Conservation (phyloP, 2,797 vertebrate genomes). For the Odontamblyopus lacepedii region DNA sequence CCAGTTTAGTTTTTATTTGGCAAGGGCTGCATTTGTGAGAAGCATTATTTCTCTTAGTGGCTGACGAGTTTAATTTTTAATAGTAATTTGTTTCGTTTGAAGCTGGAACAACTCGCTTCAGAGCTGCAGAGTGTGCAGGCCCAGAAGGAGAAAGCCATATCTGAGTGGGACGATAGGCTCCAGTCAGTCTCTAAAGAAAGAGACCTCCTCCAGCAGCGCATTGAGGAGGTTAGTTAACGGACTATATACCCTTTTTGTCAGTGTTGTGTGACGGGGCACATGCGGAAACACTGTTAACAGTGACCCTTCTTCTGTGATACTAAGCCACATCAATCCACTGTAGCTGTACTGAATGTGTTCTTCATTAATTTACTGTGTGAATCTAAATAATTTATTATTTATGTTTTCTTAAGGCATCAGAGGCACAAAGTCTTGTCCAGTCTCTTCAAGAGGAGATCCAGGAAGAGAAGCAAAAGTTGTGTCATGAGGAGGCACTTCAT, state of each 20-base stretch:
- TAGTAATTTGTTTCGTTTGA: background rate
- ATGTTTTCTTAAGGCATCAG: conserved; percentile 23
- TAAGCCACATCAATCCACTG: background rate
- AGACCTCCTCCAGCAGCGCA: conserved; percentile 64
- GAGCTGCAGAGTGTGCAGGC: conserved; percentile 46
- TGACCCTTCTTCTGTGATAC: too few species aligned
- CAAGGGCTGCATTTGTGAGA: background rate
- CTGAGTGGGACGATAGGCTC: conserved; percentile 25
- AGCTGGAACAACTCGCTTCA: conserved; percentile 37
- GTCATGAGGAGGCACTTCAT: conserved; percentile 1
- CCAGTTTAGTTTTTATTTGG: background rate
- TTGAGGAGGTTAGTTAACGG: conserved; percentile 59
- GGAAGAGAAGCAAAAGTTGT: conserved; percentile 33
- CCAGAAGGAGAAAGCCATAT: conserved; percentile 45
- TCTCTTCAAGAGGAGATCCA: conserved; percentile 38
- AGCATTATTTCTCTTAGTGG: background rate
- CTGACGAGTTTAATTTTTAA: background rate
- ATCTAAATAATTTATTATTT: too few species aligned
- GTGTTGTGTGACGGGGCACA: too few species aligned
- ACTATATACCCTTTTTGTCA: too few species aligned
- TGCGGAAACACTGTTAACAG: too few species aligned
- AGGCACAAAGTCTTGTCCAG: conserved; percentile 12
- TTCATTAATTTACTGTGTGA: background rate
- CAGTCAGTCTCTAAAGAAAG: conserved; percentile 68
- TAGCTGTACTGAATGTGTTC: background rate